Percentiles rank a stretch among this genome's conserved stretches.
Evolutionary conservation across 2,113 vertebrate species (phyloP).

Genomic region (Microtus montanus): DNA sequence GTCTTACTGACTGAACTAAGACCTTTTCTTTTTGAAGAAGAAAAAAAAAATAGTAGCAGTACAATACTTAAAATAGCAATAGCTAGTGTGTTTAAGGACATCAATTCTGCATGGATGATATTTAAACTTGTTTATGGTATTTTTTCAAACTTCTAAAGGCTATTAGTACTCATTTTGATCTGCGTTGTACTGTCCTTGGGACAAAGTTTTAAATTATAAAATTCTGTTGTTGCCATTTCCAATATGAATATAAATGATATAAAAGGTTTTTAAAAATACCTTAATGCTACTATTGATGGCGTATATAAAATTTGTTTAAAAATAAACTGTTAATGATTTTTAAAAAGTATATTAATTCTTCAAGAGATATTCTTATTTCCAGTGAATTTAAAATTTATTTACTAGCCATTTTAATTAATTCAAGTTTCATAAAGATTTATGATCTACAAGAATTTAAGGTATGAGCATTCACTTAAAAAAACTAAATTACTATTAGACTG

Average conservation of each 20-base stretch:
- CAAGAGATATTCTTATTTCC: slow-evolving; percentile 48
- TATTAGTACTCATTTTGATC: neutral
- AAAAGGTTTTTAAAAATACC: slow-evolving; percentile 14
- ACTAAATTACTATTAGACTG: slow-evolving; percentile 7
- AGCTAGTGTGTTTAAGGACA: neutral
- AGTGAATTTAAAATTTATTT: slow-evolving; percentile 25
- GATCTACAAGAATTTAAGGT: neutral
- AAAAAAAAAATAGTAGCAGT: neutral
- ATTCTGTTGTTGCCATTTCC: neutral
- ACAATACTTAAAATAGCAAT: neutral
- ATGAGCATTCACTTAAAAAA: slow-evolving; percentile 2
- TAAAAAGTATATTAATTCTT: slow-evolving; percentile 31
- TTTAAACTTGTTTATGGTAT: slow-evolving; percentile 17
- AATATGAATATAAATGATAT: neutral
- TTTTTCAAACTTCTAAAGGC: slow-evolving; percentile 6
- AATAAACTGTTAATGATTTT: neutral
- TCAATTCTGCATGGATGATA: neutral
- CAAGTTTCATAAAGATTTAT: neutral
- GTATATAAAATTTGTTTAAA: slow-evolving; percentile 28
- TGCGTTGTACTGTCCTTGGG: neutral
- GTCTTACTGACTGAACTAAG: neutral
- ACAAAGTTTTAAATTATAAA: slow-evolving; percentile 30
- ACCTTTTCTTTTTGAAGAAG: neutral
- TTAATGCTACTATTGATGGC: neutral
- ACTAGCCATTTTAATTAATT: slow-evolving; percentile 5